These are phyloP conservation scores for Microtus obscurus DNA, from an alignment of 2,797 vertebrate genomes.

Conservation along the genomic window DNA sequence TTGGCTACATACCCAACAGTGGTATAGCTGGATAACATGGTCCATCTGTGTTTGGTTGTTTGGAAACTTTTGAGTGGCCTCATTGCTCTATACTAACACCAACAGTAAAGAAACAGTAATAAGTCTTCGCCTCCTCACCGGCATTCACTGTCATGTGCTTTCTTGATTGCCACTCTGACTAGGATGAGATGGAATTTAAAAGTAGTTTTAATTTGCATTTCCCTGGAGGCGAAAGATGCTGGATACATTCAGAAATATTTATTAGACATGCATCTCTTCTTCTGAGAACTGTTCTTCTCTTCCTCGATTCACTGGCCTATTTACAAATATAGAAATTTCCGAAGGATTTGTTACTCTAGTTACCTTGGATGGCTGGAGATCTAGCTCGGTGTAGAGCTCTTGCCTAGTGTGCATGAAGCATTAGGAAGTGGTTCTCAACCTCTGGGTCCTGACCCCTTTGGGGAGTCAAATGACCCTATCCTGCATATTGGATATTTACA, in stretches of 20 bases:
- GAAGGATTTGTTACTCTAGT: background rate
- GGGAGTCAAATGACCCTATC: background rate
- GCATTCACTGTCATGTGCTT: background rate
- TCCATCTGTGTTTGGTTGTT: background rate
- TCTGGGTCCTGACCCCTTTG: background rate
- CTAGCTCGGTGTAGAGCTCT: background rate
- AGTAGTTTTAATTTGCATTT: background rate
- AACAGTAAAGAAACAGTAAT: too few species aligned
- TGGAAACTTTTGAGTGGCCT: background rate
- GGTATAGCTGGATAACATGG: background rate
- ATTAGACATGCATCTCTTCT: background rate
- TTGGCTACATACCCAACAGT: background rate
- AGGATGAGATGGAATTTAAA: background rate
- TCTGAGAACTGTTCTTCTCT: background rate
- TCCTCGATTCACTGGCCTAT: background rate
- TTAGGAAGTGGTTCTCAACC: background rate
- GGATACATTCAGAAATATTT: background rate
- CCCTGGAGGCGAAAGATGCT: background rate
- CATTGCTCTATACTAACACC: background rate
- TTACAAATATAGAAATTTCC: background rate
- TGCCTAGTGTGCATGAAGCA: background rate
- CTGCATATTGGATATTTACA: background rate
- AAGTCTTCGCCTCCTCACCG: background rate
- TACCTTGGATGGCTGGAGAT: background rate
- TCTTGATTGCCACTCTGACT: background rate